Percentiles rank a stretch among this genome's conserved stretches.
phyloP scores from a whole-genome alignment of 2,797 vertebrate genomes.

The Basileuterus tristriatus region DNA sequence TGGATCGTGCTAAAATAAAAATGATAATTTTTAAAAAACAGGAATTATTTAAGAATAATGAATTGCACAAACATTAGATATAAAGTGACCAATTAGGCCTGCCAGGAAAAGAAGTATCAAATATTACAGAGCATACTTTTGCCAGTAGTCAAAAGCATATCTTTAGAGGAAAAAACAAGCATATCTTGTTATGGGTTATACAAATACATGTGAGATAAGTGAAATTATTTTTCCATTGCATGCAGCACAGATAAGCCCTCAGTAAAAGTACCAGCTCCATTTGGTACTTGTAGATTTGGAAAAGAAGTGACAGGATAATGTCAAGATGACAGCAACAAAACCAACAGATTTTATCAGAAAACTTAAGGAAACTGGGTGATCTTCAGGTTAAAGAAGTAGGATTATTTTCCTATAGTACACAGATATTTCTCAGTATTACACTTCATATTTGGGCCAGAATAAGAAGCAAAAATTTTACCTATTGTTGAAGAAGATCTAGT shows the following conservation, averaged over 20 bases:
- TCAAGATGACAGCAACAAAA: background rate
- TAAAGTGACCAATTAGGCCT: background rate
- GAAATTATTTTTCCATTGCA: background rate
- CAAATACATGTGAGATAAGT: background rate
- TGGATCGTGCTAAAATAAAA: background rate
- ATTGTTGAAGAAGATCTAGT: background rate
- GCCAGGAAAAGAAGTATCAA: background rate
- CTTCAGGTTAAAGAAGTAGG: background rate
- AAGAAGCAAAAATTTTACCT: background rate
- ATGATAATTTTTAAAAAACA: background rate
- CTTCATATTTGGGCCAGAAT: background rate
- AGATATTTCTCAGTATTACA: background rate
- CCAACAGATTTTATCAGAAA: background rate
- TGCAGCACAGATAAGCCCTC: background rate
- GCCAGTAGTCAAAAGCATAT: background rate
- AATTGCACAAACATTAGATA: background rate
- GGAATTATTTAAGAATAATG: background rate
- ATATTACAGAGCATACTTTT: background rate
- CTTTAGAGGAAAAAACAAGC: rapidly evolving
- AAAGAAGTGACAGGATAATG: background rate
- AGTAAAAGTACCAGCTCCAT: background rate
- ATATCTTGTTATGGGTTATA: background rate
- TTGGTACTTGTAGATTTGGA: background rate
- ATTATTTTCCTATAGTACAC: background rate
- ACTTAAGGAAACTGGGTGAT: background rate